Evolutionary conservation across 2,113 vertebrate genomes (phyloP).

Genomic region (Protobothrops flavoviridis): DNA sequence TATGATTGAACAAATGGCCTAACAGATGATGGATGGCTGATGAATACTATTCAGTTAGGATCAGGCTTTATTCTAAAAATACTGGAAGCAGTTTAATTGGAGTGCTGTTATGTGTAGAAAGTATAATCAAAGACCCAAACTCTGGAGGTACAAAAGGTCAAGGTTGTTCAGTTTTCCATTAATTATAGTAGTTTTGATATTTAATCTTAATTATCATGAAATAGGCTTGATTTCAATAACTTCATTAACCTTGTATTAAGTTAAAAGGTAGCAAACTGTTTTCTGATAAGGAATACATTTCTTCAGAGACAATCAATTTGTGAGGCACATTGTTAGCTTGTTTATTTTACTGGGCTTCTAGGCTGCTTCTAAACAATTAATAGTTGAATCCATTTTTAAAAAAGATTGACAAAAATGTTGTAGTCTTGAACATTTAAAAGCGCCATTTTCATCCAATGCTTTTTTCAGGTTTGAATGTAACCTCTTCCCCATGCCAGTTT

Average conservation of each 20-base stretch:
- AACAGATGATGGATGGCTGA: not conserved
- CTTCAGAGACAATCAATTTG: not conserved
- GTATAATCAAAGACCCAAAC: not conserved
- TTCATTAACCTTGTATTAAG: not conserved
- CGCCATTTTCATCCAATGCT: not conserved
- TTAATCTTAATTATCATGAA: not conserved
- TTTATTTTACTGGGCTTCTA: not conserved
- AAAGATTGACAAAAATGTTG: not conserved
- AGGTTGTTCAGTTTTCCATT: not conserved
- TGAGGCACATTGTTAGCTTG: not conserved
- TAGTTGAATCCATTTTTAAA: not conserved
- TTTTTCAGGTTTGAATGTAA: not conserved
- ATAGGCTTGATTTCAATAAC: not conserved
- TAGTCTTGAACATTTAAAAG: not conserved
- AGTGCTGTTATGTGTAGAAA: not conserved
- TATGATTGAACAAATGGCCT: slow-evolving; percentile 6
- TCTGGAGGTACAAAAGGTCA: not conserved
- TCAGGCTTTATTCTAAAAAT: not conserved
- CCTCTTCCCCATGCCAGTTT: no score
- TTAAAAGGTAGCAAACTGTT: not conserved
- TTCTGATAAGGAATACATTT: not conserved
- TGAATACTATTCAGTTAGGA: not conserved
- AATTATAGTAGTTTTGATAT: not conserved
- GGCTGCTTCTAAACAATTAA: not conserved
- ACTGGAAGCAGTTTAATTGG: not conserved